Percentiles rank a stretch among this genome's conserved stretches.
phyloP scores from a whole-genome alignment of 2,113 vertebrate species.

The Antechinus stuartii region DNA sequence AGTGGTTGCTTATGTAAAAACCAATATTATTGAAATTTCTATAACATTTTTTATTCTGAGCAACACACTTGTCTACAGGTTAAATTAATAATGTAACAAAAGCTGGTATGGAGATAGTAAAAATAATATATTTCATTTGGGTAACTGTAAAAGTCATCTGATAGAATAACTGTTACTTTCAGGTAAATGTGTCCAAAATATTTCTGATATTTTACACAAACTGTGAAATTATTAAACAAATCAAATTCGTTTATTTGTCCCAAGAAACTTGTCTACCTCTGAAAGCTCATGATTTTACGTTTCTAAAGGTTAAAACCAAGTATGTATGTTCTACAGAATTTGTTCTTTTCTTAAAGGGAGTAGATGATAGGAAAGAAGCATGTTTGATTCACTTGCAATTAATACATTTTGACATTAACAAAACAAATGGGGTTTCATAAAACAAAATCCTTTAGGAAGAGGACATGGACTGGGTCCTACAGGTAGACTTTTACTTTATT shows the following conservation, averaged over 20 bases:
- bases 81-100: neutral
- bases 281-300: neutral
- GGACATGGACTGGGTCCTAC: no score
- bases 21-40: neutral
- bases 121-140: neutral
- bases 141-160: neutral
- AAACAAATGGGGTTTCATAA: neutral
- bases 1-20: neutral
- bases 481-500: no score
- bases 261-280: neutral
- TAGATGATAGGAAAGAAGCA: no score
- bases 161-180: neutral
- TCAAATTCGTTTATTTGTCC: neutral
- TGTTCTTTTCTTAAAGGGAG: no score
- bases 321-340: neutral
- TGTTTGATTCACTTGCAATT: neutral
- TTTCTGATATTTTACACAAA: no score
- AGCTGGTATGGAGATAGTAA: neutral
- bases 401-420: neutral
- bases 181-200: neutral
- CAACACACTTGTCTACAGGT: neutral
- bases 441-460: no score
- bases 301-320: neutral
- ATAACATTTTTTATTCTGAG: neutral
- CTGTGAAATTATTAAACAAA: no score